A percentile compares a stretch with the other conserved stretches of the same genome.
These are phyloP conservation scores for Papilio machaon DNA, from an alignment of 1,140 invertebrate genomes.

Conservation along the genomic window DNA sequence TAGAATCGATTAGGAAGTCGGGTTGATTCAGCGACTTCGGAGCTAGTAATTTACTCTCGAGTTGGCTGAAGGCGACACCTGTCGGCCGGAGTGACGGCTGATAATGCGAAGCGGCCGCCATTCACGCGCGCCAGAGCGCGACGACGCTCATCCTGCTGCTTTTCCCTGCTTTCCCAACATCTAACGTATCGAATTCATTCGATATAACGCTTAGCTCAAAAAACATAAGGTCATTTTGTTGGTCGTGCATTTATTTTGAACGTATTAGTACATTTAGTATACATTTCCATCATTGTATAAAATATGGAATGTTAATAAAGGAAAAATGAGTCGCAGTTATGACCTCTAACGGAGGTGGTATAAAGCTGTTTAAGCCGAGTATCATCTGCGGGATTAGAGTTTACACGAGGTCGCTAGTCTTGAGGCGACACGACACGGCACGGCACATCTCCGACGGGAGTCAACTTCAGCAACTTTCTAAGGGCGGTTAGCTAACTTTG, in stretches of 20 bases:
- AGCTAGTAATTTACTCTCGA: conserved; percentile 81
- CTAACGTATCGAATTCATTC: conserved; percentile 36
- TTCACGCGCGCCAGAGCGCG: conserved; percentile 73
- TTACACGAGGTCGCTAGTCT: conserved; percentile 72
- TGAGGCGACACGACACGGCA: conserved; percentile 65
- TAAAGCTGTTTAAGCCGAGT: conserved; percentile 75
- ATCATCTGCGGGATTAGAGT: conserved; percentile 79
- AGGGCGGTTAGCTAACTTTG: conserved; percentile 78
- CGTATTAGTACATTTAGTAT: conserved; percentile 12
- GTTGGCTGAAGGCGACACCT: conserved; percentile 81
- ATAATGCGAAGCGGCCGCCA: conserved; percentile 79
- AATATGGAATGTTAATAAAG: conserved; percentile 47
- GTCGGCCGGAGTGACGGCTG: conserved; percentile 78
- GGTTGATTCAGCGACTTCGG: conserved; percentile 79
- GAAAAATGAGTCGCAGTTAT: conserved; percentile 59
- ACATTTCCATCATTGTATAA: background rate
- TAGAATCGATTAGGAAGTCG: conserved; percentile 78
- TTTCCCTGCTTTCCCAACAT: conserved; percentile 42
- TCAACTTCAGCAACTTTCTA: conserved; percentile 78
- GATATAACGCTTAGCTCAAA: background rate
- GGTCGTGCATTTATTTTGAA: background rate
- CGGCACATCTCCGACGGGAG: conserved; percentile 73
- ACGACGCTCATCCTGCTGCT: conserved; percentile 58
- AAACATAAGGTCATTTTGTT: conserved; percentile 1
- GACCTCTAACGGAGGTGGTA: conserved; percentile 67